Conservation (phyloP, 2,888 invertebrate species). For the Crossocerus cetratus region DNA sequence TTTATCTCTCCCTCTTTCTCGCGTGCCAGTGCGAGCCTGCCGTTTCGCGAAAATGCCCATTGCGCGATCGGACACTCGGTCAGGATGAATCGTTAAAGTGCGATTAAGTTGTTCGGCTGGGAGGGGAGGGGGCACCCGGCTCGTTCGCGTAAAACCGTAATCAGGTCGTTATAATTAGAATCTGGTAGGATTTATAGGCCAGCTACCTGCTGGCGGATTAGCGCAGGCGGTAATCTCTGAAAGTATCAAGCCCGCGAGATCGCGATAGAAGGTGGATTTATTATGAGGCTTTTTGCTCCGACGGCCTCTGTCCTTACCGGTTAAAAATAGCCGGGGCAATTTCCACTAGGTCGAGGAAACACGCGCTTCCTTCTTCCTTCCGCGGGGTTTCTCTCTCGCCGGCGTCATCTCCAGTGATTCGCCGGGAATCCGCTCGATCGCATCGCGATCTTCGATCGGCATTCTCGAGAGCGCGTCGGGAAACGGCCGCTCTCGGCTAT, state of each 20-base stretch:
- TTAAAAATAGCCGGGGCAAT: background rate
- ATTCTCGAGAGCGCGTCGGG: background rate
- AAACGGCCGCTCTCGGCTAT: slow-evolving; percentile 14
- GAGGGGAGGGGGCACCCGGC: too few relatives aligned
- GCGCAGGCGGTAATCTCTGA: too few relatives aligned
- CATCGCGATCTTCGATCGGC: background rate
- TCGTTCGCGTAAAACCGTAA: too few relatives aligned
- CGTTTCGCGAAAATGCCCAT: slow-evolving; percentile 23
- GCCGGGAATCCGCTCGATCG: background rate
- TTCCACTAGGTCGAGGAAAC: background rate
- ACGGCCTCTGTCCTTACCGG: background rate
- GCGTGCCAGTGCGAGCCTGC: slow-evolving; percentile 9
- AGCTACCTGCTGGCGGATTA: background rate
- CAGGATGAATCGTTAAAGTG: background rate
- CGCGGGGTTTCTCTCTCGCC: background rate
- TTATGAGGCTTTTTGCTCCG: background rate
- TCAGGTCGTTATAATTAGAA: background rate
- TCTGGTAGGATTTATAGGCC: background rate
- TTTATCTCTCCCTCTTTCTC: slow-evolving; percentile 16
- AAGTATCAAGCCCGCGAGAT: background rate
- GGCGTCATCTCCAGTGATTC: background rate
- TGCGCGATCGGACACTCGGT: too few relatives aligned
- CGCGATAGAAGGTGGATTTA: background rate
- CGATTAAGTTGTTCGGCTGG: background rate
- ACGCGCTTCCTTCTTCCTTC: background rate